Base-by-base conservation (phyloP, 2,113 vertebrate genomes). In the Microtus oregoni region DNA sequence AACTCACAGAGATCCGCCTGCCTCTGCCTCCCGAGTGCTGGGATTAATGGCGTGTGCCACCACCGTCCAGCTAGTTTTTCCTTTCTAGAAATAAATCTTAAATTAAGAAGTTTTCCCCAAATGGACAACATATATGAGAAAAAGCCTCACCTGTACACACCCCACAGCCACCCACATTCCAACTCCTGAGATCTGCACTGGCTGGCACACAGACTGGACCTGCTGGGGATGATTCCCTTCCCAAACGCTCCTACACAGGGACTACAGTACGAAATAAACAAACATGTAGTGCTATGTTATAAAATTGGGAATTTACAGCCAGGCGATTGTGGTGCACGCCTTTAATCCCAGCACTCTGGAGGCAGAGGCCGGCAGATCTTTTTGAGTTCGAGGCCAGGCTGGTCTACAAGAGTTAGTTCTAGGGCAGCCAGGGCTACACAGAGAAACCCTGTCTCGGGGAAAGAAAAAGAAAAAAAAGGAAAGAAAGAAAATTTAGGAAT, bases 261-360 rank as follows among this genome's bases (percentile, higher is more conserved):
- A 2, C 41, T 13, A 41, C n/a, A 75, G 14, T 47, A 85, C 44
- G 92, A 89, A 96, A 86, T 63, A 26, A 94, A 95, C 90, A 70
- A 94, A 95, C 90, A 70, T 19, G 26, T 41, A 55, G 70, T 28
- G 17, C 72, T 3, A 14, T 78, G 67, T 55, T 70, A 8, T 41
- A 70, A 91, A 58, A 81, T 50, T 10, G 38, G 38, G 19, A 67
- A 52, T 52, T 52, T 58, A 58, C 17, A 58, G 55, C 17, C 5
- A 5, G 17, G 5, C 55, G 4, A 13, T 58, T 17, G 17, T 58
- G 55, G 17, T 5, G 1, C 55, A 20, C 0, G 17, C 55, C 17
- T 58, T 58, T 58, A 58, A 58, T 58, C 55, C 55, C 17, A 58
- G 55, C 17, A 58, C 55, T 58, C 5, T 58, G 55, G 55, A 58